Evolutionary conservation across 2,797 vertebrate species (phyloP).

Genomic region (Onychomys torridus): DNA sequence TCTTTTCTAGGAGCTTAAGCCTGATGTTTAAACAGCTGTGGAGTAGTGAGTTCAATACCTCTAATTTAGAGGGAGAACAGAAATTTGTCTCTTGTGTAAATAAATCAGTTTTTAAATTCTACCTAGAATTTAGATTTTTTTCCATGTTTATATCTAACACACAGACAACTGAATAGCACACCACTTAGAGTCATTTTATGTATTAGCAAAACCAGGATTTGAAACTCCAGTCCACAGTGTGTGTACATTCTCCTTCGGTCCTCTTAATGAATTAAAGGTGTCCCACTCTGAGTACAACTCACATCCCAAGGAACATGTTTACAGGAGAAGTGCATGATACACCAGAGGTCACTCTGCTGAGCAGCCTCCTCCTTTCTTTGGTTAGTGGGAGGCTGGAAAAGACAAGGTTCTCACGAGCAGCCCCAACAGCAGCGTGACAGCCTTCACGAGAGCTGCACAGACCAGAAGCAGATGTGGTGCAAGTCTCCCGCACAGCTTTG

Average conservation of each 20-base stretch:
- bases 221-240: fast-evolving
- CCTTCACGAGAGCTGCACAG: not conserved
- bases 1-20: not conserved
- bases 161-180: not conserved
- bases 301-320: not conserved
- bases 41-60: not conserved
- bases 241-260: not conserved
- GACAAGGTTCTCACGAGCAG: constrained; percentile 60
- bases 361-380: not conserved
- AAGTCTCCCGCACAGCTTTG: not conserved
- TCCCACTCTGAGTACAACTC: not conserved
- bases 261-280: not conserved
- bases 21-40: not conserved
- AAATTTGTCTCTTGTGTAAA: not conserved
- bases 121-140: not conserved
- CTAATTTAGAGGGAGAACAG: not conserved
- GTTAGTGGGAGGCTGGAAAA: constrained; percentile 62
- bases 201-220: not conserved
- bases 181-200: not conserved
- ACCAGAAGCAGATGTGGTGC: constrained; percentile 40
- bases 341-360: not conserved
- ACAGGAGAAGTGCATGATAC: not conserved
- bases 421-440: fast-evolving
- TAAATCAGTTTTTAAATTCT: not conserved
- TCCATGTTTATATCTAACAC: not conserved